Conservation (phyloP, 2,113 vertebrate genomes). For the Sarotherodon lohbergeri region DNA sequence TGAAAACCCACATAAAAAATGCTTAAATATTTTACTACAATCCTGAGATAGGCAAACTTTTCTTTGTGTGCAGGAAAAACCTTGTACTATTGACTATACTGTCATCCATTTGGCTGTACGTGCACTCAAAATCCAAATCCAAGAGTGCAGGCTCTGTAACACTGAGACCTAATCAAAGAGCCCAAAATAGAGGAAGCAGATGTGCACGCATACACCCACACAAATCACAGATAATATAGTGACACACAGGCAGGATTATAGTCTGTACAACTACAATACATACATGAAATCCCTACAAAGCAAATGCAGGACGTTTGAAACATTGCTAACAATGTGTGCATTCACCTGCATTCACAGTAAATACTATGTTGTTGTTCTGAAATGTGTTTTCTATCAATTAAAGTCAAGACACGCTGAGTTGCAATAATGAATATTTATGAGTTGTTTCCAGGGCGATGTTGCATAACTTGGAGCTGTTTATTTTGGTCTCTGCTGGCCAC, state of each 20-base stretch:
- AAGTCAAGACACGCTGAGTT: conserved; percentile 14
- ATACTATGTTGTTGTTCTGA: background rate
- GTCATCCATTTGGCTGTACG: background rate
- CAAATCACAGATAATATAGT: background rate
- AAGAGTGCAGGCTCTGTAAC: background rate
- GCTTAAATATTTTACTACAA: background rate
- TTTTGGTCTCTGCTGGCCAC: conserved; percentile 44
- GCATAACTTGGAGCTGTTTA: conserved; percentile 47
- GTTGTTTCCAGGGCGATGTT: conserved; percentile 49
- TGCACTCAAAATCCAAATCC: background rate
- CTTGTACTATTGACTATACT: background rate
- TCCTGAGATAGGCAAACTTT: background rate
- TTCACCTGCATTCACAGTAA: background rate
- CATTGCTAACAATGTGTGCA: background rate
- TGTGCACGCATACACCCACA: background rate
- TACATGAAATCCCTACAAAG: background rate
- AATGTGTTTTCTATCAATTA: conserved; percentile 54
- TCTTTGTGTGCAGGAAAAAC: background rate
- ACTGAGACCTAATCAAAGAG: background rate
- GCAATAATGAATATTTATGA: conserved; percentile 45
- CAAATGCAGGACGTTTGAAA: background rate
- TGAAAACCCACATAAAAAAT: background rate
- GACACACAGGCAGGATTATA: background rate
- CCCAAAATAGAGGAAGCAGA: background rate
- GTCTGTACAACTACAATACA: background rate